phyloP scores from a whole-genome alignment of 2,113 vertebrate species.

The Chloroceryle aenea region DNA sequence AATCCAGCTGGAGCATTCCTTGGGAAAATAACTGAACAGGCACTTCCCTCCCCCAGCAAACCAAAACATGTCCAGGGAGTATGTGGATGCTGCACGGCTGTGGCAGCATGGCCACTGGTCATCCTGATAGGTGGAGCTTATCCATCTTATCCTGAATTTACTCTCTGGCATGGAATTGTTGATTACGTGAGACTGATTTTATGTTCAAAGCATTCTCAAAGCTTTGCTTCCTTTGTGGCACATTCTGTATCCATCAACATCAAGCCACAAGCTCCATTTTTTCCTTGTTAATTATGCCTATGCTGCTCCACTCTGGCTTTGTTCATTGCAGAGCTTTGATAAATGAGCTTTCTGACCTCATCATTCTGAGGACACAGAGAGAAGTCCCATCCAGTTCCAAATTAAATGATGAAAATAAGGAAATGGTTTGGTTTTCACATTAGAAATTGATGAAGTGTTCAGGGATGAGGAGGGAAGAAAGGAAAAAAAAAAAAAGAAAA shows the following conservation, averaged over 20 bases:
- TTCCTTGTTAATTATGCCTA: conserved; percentile 45
- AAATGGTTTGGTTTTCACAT: conserved; percentile 17
- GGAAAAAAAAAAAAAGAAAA: too few relatives aligned
- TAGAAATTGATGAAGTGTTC: conserved; percentile 39
- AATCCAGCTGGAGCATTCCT: not conserved
- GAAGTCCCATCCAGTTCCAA: conserved; percentile 16
- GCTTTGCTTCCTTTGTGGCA: conserved; percentile 60
- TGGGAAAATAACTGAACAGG: not conserved
- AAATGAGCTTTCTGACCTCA: conserved; percentile 49
- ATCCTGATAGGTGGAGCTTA: not conserved
- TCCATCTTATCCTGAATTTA: not conserved
- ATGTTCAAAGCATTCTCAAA: conserved; percentile 63
- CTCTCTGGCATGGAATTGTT: not conserved
- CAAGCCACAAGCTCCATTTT: conserved; percentile 62
- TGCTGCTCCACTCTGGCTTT: conserved; percentile 45
- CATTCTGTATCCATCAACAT: conserved; percentile 68
- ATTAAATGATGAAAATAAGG: conserved; percentile 43
- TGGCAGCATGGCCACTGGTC: not conserved
- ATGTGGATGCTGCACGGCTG: not conserved
- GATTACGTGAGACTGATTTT: conserved; percentile 52
- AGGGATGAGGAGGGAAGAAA: accelerated
- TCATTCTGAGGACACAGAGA: conserved; percentile 20
- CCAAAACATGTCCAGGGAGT: not conserved
- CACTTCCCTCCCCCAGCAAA: not conserved
- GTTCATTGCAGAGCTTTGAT: conserved; percentile 54